phyloP scores from a whole-genome alignment of 2,888 invertebrate species.

The Tinea pellionella region DNA sequence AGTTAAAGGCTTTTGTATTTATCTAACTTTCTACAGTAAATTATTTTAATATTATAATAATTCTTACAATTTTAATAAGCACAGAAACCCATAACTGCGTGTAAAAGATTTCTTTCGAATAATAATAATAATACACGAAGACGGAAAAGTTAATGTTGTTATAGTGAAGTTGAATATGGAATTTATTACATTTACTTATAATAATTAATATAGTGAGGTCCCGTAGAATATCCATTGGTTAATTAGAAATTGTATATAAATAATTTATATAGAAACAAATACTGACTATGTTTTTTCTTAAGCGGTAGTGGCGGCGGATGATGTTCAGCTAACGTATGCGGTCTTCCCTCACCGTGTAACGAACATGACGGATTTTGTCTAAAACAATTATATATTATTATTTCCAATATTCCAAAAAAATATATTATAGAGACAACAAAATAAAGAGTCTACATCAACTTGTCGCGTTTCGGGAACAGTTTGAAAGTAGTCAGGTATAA shows the following conservation, averaged over 20 bases:
- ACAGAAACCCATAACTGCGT: not conserved
- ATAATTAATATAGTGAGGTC: no score
- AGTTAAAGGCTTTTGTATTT: not conserved
- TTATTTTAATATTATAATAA: no score
- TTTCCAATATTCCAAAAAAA: no score
- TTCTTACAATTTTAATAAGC: not conserved
- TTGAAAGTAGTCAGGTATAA: no score
- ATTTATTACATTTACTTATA: not conserved
- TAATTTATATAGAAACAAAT: conserved; percentile 20
- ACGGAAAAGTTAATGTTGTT: not conserved
- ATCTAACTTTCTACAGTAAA: not conserved
- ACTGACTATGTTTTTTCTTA: conserved; percentile 96
- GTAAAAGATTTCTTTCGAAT: not conserved
- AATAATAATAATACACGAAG: not conserved
- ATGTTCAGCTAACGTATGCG: conserved; percentile 61
- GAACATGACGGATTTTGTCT: conserved; percentile 46
- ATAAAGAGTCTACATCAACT: not conserved
- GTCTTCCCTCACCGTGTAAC: conserved; percentile 55
- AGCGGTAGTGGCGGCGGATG: conserved; percentile 89
- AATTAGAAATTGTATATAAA: no score
- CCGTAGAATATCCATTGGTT: no score
- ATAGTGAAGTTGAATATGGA: not conserved
- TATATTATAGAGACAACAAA: no score
- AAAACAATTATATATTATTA: conserved; percentile 16
- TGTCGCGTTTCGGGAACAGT: no score